Base-by-base conservation (phyloP, 2,888 invertebrate genomes). In the Noctua janthina region DNA sequence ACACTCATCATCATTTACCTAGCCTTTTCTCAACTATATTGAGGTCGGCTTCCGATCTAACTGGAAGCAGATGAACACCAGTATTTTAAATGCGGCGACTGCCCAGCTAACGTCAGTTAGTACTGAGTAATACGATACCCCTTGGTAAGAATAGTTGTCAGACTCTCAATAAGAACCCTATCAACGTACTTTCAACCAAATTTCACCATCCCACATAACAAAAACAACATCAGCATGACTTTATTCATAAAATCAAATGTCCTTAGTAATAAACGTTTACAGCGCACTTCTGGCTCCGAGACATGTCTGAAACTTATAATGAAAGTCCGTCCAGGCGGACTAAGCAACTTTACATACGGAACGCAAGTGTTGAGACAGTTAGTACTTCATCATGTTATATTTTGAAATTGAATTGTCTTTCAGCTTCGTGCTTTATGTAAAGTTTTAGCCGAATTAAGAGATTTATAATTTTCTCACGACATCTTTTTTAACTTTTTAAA, bases 271-370 rank as follows among this genome's bases (percentile, higher is more conserved):
- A 86, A 86, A 74, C 62, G 71, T 74, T 64, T 23, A 70, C 39
- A 64, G 20, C 15, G 8, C 66, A 74, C 54, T 82, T 70, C 64
- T 66, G 51, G n/a, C 75, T 23, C 49, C 11, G 51, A 59, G 74
- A 59, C 72, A 72, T 67, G 77, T 64, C 62, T 56, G 20, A n/a
- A 76, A 86, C 62, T 87, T 83, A 54, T 76, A 82, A 82, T 86
- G 64, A 82, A 82, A 82, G 82, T 82, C 82, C 35, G 64, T 76
- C 68, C 68, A 35, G 68, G 67, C 72, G 54, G 72, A 72, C 70
- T 64, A 23, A 23, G 72, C 64, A 66, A 87, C 87, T 84, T 83
- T 78, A 66, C 78, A 87, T 78, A 78, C 64, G 73, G 29, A 69
- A 76, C 72, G 66, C 6, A 11, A 29, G 67, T 66, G 67, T 23